A percentile compares a stretch with the other conserved stretches of the same genome.
These are phyloP conservation scores for Serripes groenlandicus DNA, from an alignment of 2,888 invertebrate genomes.

Conservation along the genomic window DNA sequence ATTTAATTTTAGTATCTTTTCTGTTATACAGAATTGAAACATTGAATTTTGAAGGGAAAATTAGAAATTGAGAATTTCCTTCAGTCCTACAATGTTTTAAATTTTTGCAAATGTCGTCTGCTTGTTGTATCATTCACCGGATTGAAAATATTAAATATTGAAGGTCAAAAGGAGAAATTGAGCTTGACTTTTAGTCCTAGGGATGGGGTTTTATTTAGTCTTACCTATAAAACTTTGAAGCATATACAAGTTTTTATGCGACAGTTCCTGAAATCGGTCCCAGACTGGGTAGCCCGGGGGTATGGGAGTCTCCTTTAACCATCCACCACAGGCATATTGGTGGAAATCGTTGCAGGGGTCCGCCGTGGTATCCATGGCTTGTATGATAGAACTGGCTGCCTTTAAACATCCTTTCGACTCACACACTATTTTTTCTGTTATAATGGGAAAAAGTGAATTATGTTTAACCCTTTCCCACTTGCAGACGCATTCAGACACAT, in stretches of 20 bases:
- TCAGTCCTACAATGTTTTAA: background rate
- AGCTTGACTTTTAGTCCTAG: too few relatives aligned
- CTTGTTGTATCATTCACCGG: too few relatives aligned
- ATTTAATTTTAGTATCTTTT: too few relatives aligned
- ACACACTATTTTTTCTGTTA: slow-evolving; percentile 54
- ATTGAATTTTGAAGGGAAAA: too few relatives aligned
- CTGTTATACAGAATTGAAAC: too few relatives aligned
- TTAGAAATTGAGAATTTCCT: too few relatives aligned
- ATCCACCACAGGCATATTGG: slow-evolving; percentile 82
- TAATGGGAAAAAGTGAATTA: background rate
- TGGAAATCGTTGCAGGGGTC: slow-evolving; percentile 82
- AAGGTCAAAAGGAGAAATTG: too few relatives aligned
- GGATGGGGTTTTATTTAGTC: too few relatives aligned
- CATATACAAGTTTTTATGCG: slow-evolving; percentile 79
- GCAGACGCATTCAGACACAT: too few relatives aligned
- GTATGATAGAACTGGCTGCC: slow-evolving; percentile 76
- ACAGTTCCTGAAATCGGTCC: slow-evolving; percentile 81
- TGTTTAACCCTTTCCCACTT: too few relatives aligned
- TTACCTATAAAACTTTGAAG: slow-evolving; percentile 80
- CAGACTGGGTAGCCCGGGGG: slow-evolving; percentile 81
- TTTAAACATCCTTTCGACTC: slow-evolving; percentile 76
- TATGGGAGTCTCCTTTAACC: slow-evolving; percentile 79
- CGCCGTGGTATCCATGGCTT: slow-evolving; percentile 75
- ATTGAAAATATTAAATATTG: too few relatives aligned
- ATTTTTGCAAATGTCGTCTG: too few relatives aligned